These are phyloP conservation scores for Sebastes wilsoni DNA, from an alignment of 2,797 vertebrate genomes.

Conservation along the genomic window DNA sequence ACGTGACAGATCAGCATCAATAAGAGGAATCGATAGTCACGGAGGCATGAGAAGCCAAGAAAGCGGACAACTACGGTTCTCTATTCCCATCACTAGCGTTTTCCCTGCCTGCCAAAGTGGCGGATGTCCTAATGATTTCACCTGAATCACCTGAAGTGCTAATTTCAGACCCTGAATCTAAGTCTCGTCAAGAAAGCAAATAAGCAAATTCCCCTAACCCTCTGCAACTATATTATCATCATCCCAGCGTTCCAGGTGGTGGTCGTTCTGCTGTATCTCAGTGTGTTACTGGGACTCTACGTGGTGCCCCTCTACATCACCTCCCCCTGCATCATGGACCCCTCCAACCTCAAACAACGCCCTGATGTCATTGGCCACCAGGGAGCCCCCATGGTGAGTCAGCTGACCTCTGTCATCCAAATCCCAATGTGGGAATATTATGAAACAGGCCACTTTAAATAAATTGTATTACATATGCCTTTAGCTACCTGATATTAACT, in stretches of 20 bases:
- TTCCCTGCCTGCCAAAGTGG: no score
- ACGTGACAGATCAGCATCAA: no score
- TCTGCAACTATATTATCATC: neutral
- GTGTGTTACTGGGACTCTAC: slow-evolving; percentile 89
- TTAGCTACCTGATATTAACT: neutral
- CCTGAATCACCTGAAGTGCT: no score
- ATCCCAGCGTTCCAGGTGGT: slow-evolving; percentile 89
- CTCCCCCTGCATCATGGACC: slow-evolving; percentile 97
- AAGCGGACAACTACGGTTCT: no score
- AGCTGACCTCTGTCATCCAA: neutral
- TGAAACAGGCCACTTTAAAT: neutral
- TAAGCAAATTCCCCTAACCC: neutral
- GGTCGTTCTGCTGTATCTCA: slow-evolving; percentile 88
- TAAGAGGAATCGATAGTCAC: no score
- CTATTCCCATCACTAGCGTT: no score
- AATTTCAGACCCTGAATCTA: neutral
- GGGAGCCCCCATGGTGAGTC: slow-evolving; percentile 93
- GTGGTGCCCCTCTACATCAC: slow-evolving; percentile 90
- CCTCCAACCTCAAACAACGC: slow-evolving; percentile 83
- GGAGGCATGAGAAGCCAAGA: no score
- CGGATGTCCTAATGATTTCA: no score
- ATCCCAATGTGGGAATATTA: neutral
- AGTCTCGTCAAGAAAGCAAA: neutral
- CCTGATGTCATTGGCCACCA: slow-evolving; percentile 91
- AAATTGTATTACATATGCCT: neutral